phyloP scores from a whole-genome alignment of 2,888 invertebrate species.

The Sarcophaga variegata region DNA sequence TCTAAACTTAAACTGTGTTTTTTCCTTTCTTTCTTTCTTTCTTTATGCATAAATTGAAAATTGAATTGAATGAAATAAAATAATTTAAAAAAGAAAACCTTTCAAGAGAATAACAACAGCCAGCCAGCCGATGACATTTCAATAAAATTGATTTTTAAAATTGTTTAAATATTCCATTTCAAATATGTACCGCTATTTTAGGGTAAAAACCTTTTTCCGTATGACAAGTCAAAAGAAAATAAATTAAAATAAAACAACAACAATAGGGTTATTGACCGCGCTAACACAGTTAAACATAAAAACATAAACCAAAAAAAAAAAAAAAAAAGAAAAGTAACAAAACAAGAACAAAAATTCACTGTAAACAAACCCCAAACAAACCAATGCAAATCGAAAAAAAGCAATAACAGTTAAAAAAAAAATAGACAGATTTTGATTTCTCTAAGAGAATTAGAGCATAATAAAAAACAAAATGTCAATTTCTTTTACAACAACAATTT shows the following conservation, averaged over 20 bases:
- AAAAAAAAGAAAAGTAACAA: neutral
- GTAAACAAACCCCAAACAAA: neutral
- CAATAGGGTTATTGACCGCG: conserved; percentile 48
- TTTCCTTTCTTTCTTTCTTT: no score
- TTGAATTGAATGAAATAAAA: conserved; percentile 22
- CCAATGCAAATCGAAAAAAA: neutral
- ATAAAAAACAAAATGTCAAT: conserved; percentile 31
- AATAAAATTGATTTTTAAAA: no score
- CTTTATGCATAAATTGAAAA: no score
- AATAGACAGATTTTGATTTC: neutral
- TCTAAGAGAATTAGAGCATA: conserved; percentile 54
- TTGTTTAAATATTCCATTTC: no score
- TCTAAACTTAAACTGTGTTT: neutral
- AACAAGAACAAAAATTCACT: conserved; percentile 3
- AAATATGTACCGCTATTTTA: no score
- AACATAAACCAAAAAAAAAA: neutral
- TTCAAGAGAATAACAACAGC: no score
- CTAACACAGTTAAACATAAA: no score
- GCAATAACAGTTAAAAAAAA: neutral
- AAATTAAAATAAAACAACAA: conserved; percentile 12
- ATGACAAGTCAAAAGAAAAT: conserved; percentile 5
- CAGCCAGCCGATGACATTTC: no score
- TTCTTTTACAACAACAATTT: neutral
- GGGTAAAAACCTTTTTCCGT: no score
- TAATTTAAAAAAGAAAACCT: neutral